phyloP scores from a whole-genome alignment of 2,888 invertebrate genomes.

The Carabus problematicus region DNA sequence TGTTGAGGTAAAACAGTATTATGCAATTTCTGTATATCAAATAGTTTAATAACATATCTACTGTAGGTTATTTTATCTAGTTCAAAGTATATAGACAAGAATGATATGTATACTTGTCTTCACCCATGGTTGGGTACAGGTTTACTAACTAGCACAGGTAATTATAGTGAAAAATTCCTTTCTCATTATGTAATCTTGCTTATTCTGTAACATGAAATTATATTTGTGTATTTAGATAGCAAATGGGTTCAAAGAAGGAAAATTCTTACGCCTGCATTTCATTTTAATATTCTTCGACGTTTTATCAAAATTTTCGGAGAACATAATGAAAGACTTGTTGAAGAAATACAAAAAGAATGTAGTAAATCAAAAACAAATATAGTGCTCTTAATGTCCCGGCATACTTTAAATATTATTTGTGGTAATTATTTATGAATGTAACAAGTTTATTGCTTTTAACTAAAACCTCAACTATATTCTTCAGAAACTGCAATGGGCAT shows the following conservation, averaged over 20 bases:
- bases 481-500: conserved; percentile 38
- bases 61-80: conserved; percentile 25
- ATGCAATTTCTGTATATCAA: neutral
- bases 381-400: conserved; percentile 2
- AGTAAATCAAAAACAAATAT: conserved; percentile 32
- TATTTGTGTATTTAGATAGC: conserved; percentile 13
- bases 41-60: conserved; percentile 3
- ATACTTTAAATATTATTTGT: conserved; percentile 33
- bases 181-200: neutral
- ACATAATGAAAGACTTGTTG: conserved; percentile 23
- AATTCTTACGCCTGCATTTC: conserved; percentile 33
- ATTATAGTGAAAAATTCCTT: neutral
- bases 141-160: conserved; percentile 17
- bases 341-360: conserved; percentile 27
- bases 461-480: conserved; percentile 1
- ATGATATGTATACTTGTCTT: conserved; percentile 10
- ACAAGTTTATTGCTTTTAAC: neutral
- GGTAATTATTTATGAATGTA: conserved; percentile 15
- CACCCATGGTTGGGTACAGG: conserved; percentile 22
- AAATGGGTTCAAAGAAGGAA: conserved; percentile 33
- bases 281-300: conserved; percentile 30
- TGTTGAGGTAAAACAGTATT: conserved; percentile 25
- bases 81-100: conserved; percentile 21
- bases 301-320: conserved; percentile 22
- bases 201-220: neutral